A percentile compares a stretch with the other conserved stretches of the same genome.
Conservation (phyloP, 2,797 vertebrate genomes). For the Rhinogobio ventralis region DNA sequence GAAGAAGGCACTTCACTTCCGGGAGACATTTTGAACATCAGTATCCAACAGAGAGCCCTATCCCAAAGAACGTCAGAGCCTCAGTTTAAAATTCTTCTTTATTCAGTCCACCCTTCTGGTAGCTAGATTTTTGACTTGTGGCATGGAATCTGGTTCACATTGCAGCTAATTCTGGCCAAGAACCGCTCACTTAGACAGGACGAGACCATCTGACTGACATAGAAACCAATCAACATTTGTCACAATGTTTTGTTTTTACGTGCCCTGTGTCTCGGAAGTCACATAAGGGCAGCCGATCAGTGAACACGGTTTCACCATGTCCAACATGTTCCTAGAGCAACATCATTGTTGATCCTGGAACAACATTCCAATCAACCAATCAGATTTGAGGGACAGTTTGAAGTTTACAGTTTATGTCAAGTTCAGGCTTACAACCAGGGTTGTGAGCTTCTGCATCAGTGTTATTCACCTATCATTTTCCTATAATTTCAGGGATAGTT, state of each 20-base stretch:
- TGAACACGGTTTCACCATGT: too few relatives aligned
- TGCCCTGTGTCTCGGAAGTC: not conserved
- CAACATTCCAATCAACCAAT: too few relatives aligned
- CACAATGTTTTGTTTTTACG: not conserved
- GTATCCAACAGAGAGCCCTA: constrained; percentile 25
- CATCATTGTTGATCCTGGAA: too few relatives aligned
- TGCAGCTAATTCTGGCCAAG: constrained; percentile 45
- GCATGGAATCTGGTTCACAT: not conserved
- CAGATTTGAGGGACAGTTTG: too few relatives aligned
- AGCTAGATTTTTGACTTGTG: constrained; percentile 30
- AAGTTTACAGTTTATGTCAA: too few relatives aligned
- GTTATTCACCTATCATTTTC: too few relatives aligned
- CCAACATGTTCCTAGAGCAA: too few relatives aligned
- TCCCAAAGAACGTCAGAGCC: constrained; percentile 19
- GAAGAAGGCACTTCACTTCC: constrained; percentile 64
- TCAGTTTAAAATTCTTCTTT: constrained; percentile 66
- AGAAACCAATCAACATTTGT: not conserved
- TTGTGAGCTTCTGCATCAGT: too few relatives aligned
- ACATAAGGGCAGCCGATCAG: not conserved
- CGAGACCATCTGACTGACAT: not conserved
- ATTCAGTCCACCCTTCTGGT: constrained; percentile 52
- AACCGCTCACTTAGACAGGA: not conserved
- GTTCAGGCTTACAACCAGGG: too few relatives aligned
- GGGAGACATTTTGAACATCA: constrained; percentile 69
- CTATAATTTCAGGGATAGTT: too few relatives aligned